Conservation (phyloP, 2,797 vertebrate species). For the Cossypha heuglini region DNA sequence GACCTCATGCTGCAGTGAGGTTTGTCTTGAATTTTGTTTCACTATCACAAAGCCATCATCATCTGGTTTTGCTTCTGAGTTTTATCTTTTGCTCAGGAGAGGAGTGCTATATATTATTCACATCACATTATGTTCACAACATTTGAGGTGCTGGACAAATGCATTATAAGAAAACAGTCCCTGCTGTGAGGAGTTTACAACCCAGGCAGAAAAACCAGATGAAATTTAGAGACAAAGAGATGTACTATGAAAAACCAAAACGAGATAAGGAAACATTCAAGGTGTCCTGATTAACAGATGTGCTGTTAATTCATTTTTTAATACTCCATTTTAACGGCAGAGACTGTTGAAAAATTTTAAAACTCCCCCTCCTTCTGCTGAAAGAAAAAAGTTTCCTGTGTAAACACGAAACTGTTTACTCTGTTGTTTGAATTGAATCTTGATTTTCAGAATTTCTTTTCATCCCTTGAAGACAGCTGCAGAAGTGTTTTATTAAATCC, state of each 20-base stretch:
- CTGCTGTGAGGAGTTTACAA: conserved; percentile 46
- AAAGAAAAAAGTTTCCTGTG: background rate
- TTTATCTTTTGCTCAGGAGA: conserved; percentile 17
- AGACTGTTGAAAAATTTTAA: background rate
- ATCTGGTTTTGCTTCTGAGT: background rate
- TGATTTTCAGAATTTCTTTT: conserved; percentile 8
- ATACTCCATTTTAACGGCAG: background rate
- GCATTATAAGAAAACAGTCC: background rate
- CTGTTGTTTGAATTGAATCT: background rate
- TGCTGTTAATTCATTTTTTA: conserved; percentile 7
- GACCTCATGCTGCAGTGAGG: conserved; percentile 40
- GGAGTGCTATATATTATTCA: conserved; percentile 47
- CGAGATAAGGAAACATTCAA: background rate
- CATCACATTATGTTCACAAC: conserved; percentile 36
- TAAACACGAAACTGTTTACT: background rate
- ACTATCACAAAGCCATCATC: conserved; percentile 34
- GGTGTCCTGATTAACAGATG: conserved; percentile 13
- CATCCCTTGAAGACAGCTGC: background rate
- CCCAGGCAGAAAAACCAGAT: background rate
- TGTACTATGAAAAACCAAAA: background rate
- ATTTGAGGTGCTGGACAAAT: conserved; percentile 46
- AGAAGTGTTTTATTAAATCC: background rate
- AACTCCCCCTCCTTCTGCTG: background rate
- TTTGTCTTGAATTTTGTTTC: conserved; percentile 22
- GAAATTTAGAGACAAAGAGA: background rate